Percentiles rank a stretch among this genome's conserved stretches.
phyloP scores from a whole-genome alignment of 2,888 invertebrate species.

The Melanostoma scalare region DNA sequence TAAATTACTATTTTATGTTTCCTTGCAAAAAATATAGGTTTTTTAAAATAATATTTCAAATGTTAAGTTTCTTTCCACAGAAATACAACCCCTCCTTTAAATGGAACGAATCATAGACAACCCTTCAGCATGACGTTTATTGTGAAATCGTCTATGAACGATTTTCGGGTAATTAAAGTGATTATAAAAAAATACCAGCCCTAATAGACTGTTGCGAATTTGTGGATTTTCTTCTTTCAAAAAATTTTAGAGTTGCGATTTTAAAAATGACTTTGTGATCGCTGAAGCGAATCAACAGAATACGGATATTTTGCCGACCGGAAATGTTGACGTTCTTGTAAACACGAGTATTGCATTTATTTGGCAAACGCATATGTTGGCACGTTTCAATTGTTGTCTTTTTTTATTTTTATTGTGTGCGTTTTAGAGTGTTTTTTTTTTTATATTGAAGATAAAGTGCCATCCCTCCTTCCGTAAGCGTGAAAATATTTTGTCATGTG shows the following conservation, averaged over 20 bases:
- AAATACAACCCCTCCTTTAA: constrained; percentile 34
- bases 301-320: constrained; percentile 40
- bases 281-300: constrained; percentile 56
- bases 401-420: constrained; percentile 26
- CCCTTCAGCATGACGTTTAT: constrained; percentile 41
- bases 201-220: constrained; percentile 70
- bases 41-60: not conserved
- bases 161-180: constrained; percentile 69
- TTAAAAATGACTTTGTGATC: constrained; percentile 54
- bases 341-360: constrained; percentile 56
- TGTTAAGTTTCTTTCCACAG: constrained; percentile 28
- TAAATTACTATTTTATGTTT: no score
- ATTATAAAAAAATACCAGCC: constrained; percentile 61
- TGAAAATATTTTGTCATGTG: not conserved
- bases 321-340: constrained; percentile 62
- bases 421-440: constrained; percentile 11
- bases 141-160: constrained; percentile 56
- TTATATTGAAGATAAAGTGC: constrained; percentile 45
- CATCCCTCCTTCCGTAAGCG: constrained; percentile 5
- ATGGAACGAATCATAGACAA: constrained; percentile 58
- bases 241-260: constrained; percentile 23
- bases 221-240: constrained; percentile 47
- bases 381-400: constrained; percentile 60
- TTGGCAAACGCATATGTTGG: constrained; percentile 39
- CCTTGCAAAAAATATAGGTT: not conserved